phyloP scores from a whole-genome alignment of 1,140 invertebrate genomes.

The Thrips palmi region DNA sequence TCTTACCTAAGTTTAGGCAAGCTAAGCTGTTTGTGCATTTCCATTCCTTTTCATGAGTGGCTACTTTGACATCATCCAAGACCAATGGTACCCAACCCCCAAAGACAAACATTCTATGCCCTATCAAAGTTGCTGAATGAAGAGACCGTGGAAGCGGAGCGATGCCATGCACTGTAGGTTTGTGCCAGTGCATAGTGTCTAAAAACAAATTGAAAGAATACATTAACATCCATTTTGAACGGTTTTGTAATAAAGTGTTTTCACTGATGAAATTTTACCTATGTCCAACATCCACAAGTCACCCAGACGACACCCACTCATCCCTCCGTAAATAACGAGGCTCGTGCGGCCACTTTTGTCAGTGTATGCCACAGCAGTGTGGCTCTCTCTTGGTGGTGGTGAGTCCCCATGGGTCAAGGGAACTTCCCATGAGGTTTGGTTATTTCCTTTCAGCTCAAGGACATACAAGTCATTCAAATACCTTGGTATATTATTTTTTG shows the following conservation, averaged over 20 bases:
- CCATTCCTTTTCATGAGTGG: conserved; percentile 95
- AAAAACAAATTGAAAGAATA: neutral
- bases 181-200: conserved; percentile 43
- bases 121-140: conserved; percentile 90
- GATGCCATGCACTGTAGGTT: conserved; percentile 67
- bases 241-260: conserved; percentile 3
- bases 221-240: conserved; percentile 3
- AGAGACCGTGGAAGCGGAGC: conserved; percentile 88
- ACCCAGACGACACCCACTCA: conserved; percentile 86
- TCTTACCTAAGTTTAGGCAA: conserved; percentile 70
- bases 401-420: conserved; percentile 56
- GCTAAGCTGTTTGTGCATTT: conserved; percentile 96
- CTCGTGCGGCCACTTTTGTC: conserved; percentile 56
- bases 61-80: conserved; percentile 67
- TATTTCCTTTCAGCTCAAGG: conserved; percentile 13
- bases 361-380: conserved; percentile 77
- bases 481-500: conserved; percentile 91
- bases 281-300: conserved; percentile 90
- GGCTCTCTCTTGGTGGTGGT: conserved; percentile 86
- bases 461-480: conserved; percentile 15
- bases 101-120: conserved; percentile 93
- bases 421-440: conserved; percentile 57
- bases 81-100: conserved; percentile 92
- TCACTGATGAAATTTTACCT: conserved; percentile 12
- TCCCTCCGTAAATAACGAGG: conserved; percentile 93